Evolutionary conservation across 2,113 vertebrate species (phyloP).

Genomic region (Chaetodon trifascialis): DNA sequence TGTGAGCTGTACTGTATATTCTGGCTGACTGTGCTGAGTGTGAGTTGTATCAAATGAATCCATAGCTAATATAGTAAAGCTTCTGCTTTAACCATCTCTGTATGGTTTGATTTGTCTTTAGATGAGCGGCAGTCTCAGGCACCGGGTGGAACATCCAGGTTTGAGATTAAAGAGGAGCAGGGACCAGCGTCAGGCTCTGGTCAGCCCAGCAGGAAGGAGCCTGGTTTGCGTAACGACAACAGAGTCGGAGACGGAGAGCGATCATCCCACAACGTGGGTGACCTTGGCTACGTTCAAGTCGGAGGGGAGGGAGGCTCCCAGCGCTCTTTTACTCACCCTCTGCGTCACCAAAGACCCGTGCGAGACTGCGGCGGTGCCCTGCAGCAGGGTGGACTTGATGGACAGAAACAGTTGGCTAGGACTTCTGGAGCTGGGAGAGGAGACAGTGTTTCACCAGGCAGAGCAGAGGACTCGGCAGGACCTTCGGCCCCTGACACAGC

Average conservation of each 20-base stretch:
- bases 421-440: conserved; percentile 58
- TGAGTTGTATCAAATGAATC: neutral
- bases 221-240: conserved; percentile 45
- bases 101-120: conserved; percentile 27
- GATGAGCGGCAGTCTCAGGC: conserved; percentile 77
- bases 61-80: neutral
- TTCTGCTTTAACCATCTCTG: neutral
- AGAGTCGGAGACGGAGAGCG: conserved; percentile 64
- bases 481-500: conserved; percentile 67
- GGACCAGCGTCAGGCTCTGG: conserved; percentile 56
- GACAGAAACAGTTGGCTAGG: conserved; percentile 60
- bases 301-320: conserved; percentile 71
- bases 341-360: conserved; percentile 68
- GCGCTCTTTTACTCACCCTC: conserved; percentile 69
- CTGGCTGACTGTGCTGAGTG: neutral
- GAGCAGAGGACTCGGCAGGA: conserved; percentile 66
- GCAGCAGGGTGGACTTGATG: conserved; percentile 60
- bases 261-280: conserved; percentile 70
- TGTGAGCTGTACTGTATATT: neutral
- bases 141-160: conserved; percentile 61
- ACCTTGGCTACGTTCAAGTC: conserved; percentile 77
- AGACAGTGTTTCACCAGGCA: conserved; percentile 59
- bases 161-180: conserved; percentile 86
- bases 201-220: conserved; percentile 68
- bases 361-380: conserved; percentile 62